A percentile compares a stretch with the other conserved stretches of the same genome.
Evolutionary conservation across 2,888 invertebrate genomes (phyloP).

Genomic region (Oscheius onirici): DNA sequence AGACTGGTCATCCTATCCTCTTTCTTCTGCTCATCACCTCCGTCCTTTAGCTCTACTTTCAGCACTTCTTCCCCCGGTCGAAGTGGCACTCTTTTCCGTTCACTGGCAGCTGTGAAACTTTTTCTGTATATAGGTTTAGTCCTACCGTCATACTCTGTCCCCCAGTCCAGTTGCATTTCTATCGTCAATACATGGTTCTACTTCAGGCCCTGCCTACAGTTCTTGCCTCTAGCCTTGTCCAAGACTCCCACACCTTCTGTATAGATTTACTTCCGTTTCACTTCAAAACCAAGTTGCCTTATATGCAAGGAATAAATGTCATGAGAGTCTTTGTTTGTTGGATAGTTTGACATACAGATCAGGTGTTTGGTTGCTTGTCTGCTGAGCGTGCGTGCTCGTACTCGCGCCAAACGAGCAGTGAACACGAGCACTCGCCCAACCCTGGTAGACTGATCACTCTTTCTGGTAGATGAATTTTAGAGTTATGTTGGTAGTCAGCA

Average conservation of each 20-base stretch:
- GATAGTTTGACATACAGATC: too few species aligned
- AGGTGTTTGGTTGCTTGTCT: too few species aligned
- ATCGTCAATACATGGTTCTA: conserved; percentile 16
- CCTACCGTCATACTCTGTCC: neutral
- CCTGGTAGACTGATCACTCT: too few species aligned
- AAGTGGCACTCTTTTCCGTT: neutral
- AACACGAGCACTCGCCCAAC: too few species aligned
- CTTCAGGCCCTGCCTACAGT: conserved; percentile 24
- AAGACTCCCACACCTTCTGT: neutral
- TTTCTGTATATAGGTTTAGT: conserved; percentile 19
- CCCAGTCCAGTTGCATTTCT: conserved; percentile 1
- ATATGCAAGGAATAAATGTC: conserved; percentile 19
- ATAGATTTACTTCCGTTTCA: conserved; percentile 1
- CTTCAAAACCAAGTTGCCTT: conserved; percentile 12
- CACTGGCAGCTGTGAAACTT: neutral
- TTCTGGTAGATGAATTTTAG: too few species aligned
- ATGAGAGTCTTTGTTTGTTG: neutral
- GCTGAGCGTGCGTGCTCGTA: too few species aligned
- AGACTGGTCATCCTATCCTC: neutral
- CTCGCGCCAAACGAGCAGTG: too few species aligned
- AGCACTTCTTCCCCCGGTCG: conserved; percentile 11
- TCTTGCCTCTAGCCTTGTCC: conserved; percentile 21
- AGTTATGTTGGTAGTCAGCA: too few species aligned
- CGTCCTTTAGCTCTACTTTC: neutral
- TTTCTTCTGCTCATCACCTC: conserved; percentile 6